Percentiles rank a stretch among this genome's conserved stretches.
These are phyloP conservation scores for Sebastes fasciatus DNA, from an alignment of 2,113 vertebrate genomes.

Conservation along the genomic window DNA sequence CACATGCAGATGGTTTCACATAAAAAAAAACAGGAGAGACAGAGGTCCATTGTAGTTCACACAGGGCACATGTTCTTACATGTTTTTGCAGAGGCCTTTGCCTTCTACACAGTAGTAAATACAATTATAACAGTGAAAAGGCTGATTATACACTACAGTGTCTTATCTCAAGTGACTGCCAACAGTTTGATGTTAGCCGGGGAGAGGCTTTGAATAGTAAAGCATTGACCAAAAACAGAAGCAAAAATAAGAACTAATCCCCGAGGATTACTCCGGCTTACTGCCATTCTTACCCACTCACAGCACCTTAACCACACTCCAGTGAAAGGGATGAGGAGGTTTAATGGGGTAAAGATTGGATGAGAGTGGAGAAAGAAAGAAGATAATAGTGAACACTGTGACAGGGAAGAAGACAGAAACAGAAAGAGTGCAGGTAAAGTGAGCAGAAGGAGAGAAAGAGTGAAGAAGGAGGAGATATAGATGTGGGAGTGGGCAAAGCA, in stretches of 20 bases:
- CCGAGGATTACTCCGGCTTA: conserved; percentile 76
- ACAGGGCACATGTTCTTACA: no score
- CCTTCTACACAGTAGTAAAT: no score
- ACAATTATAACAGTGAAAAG: no score
- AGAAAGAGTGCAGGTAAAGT: conserved; percentile 16
- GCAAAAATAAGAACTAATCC: conserved; percentile 78
- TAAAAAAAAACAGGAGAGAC: no score
- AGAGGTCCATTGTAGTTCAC: no score
- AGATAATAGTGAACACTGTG: conserved; percentile 21
- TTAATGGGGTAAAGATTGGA: conserved; percentile 58
- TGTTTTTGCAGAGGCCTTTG: no score
- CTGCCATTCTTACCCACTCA: conserved; percentile 77
- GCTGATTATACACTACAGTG: neutral
- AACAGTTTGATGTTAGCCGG: conserved; percentile 71
- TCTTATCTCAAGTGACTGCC: conserved; percentile 49
- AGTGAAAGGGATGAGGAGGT: conserved; percentile 55
- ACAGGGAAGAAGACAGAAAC: neutral
- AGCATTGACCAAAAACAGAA: conserved; percentile 68
- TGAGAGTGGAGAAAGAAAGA: conserved; percentile 35
- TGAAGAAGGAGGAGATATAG: neutral
- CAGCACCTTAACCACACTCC: conserved; percentile 68
- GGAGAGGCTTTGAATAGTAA: conserved; percentile 75
- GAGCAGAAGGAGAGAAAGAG: conserved; percentile 4
- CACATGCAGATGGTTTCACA: no score
- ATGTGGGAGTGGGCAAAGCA: conserved; percentile 10